phyloP scores from a whole-genome alignment of 2,797 vertebrate species.

The Xyrichtys novacula region DNA sequence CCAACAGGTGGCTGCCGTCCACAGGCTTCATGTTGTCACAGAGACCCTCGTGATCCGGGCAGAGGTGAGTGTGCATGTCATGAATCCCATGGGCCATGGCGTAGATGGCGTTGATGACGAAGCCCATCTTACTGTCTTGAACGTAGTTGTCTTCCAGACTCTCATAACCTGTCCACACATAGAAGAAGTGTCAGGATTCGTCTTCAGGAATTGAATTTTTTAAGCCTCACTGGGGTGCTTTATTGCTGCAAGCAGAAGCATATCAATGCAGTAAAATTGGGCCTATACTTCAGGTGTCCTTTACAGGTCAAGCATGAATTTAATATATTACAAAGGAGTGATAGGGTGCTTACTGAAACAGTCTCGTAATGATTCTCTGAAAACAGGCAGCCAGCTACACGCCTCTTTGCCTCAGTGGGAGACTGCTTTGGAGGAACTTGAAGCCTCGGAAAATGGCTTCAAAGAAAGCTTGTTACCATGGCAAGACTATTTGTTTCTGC shows the following conservation, averaged over 20 bases:
- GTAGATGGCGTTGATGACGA: conserved; percentile 98
- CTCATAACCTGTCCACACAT: conserved; percentile 90
- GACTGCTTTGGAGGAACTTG: conserved; percentile 57
- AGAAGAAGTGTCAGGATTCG: conserved; percentile 39
- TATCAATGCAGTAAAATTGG: conserved; percentile 28
- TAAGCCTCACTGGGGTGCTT: conserved; percentile 33
- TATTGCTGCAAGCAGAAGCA: conserved; percentile 69
- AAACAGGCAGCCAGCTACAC: conserved; percentile 44
- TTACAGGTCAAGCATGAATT: conserved; percentile 55
- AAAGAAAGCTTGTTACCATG: conserved; percentile 69
- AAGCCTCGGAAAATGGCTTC: conserved; percentile 62
- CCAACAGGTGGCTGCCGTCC: conserved; percentile 94
- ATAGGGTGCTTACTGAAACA: conserved; percentile 81
- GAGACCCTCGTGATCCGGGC: conserved; percentile 89
- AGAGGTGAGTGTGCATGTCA: conserved; percentile 92
- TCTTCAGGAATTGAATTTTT: neutral
- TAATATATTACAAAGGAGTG: conserved; percentile 77
- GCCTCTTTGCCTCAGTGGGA: conserved; percentile 48
- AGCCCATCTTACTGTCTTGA: conserved; percentile 99
- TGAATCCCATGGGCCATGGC: conserved; percentile 98
- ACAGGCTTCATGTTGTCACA: conserved; percentile 96
- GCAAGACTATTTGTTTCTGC: conserved; percentile 58
- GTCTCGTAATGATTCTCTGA: conserved; percentile 39
- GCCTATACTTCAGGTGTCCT: conserved; percentile 24
- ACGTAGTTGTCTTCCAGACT: conserved; percentile 97